phyloP scores from a whole-genome alignment of 1,140 invertebrate species.

The Formica selysi region DNA sequence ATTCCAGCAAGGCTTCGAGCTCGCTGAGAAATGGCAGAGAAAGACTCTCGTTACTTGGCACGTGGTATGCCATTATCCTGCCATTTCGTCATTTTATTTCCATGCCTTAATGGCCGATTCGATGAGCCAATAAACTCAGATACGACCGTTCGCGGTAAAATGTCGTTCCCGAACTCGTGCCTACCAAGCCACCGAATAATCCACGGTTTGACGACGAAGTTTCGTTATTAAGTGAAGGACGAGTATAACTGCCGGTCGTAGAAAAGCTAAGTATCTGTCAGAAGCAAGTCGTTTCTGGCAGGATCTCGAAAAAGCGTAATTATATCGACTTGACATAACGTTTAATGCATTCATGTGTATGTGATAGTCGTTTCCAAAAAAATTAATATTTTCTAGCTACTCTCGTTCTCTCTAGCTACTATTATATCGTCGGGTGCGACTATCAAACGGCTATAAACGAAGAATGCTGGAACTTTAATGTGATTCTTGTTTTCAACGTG shows the following conservation, averaged over 20 bases:
- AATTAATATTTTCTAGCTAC: constrained; percentile 37
- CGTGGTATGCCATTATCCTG: constrained; percentile 73
- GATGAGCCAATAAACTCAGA: constrained; percentile 75
- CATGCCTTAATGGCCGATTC: constrained; percentile 56
- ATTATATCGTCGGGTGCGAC: constrained; percentile 36
- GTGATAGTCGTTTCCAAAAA: constrained; percentile 31
- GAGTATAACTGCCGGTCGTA: constrained; percentile 56
- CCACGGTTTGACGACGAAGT: constrained; percentile 41
- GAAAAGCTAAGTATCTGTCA: constrained; percentile 50
- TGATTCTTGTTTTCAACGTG: constrained; percentile 6
- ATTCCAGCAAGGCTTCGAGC: constrained; percentile 42
- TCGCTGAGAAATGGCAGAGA: constrained; percentile 66
- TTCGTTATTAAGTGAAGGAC: constrained; percentile 54
- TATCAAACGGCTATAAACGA: constrained; percentile 38
- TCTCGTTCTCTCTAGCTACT: background rate
- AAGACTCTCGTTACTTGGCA: constrained; percentile 67
- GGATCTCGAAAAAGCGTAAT: constrained; percentile 34
- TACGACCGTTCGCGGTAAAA: constrained; percentile 65
- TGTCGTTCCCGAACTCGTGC: constrained; percentile 67
- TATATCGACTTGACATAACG: constrained; percentile 51
- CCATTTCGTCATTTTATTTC: constrained; percentile 76
- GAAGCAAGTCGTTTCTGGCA: constrained; percentile 54
- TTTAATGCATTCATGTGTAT: constrained; percentile 27
- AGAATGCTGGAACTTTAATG: constrained; percentile 12
- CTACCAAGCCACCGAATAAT: constrained; percentile 69